Conservation (phyloP, 2,797 vertebrate species). For the Danio albolineatus region DNA sequence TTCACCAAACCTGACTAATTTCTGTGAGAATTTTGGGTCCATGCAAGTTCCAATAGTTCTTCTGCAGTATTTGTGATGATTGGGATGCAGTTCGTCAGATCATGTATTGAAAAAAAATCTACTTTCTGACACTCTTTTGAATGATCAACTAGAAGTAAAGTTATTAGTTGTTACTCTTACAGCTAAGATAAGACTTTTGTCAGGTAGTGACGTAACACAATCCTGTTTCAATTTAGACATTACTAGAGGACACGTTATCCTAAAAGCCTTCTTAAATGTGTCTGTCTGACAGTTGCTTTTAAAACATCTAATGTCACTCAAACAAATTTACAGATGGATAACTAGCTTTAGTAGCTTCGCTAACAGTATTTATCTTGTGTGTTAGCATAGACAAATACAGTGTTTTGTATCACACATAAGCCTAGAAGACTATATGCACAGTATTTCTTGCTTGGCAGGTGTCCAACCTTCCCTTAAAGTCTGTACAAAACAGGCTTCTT, state of each 20-base stretch:
- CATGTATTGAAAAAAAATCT: too few relatives aligned
- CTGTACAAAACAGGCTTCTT: neutral
- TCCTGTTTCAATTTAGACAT: neutral
- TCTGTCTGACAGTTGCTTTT: neutral
- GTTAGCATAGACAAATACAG: neutral
- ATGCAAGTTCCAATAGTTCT: too few relatives aligned
- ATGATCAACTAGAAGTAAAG: too few relatives aligned
- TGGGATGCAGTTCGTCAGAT: too few relatives aligned
- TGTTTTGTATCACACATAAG: neutral
- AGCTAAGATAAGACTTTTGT: too few relatives aligned
- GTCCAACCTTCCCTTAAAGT: neutral
- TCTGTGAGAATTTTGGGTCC: too few relatives aligned
- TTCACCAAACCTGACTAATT: too few relatives aligned
- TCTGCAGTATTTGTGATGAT: too few relatives aligned
- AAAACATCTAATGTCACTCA: neutral
- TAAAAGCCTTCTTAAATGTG: neutral
- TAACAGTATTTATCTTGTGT: neutral
- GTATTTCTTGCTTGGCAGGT: conserved; percentile 4
- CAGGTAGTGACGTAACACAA: neutral
- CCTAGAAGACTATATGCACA: neutral
- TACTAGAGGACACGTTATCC: neutral
- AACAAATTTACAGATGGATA: conserved; percentile 1
- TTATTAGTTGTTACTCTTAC: too few relatives aligned
- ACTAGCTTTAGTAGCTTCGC: neutral
- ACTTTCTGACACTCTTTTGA: too few relatives aligned